phyloP scores from a whole-genome alignment of 2,113 vertebrate species.

The Microtus oregoni region DNA sequence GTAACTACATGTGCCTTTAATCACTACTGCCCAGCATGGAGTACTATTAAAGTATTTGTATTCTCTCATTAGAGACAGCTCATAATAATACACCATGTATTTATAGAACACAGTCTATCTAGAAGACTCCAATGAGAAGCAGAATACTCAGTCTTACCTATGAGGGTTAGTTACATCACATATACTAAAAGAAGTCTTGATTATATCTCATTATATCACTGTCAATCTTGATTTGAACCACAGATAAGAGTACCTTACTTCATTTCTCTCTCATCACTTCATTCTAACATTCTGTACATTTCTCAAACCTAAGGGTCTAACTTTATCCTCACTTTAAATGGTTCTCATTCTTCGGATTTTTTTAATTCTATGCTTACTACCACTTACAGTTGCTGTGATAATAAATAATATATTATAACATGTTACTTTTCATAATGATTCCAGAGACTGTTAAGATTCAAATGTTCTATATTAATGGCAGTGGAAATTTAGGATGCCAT shows the following conservation, averaged over 20 bases:
- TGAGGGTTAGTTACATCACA: constrained; percentile 19
- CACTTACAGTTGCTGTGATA: background rate
- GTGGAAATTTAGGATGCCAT: constrained; percentile 36
- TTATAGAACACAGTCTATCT: constrained; percentile 19
- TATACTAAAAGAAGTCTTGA: constrained; percentile 27
- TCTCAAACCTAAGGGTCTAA: constrained; percentile 43
- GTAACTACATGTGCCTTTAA: background rate
- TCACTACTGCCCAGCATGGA: background rate
- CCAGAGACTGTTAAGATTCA: background rate
- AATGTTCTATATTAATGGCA: constrained; percentile 5
- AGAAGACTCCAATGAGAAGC: background rate
- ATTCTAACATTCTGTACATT: background rate
- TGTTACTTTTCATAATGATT: constrained; percentile 1
- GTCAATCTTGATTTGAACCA: background rate
- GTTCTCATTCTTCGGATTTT: background rate
- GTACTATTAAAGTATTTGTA: background rate
- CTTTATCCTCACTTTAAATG: constrained; percentile 42
- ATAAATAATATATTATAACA: constrained; percentile 45
- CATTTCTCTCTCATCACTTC: constrained; percentile 11
- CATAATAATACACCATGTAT: constrained; percentile 6
- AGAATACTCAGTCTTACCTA: constrained; percentile 34
- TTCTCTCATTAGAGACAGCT: constrained; percentile 25
- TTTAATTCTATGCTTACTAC: constrained; percentile 26
- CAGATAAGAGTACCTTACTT: constrained; percentile 14
- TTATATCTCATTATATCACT: background rate